Evolutionary conservation across 1,140 invertebrate species (phyloP), one percentile per base, ranked within the genome.

Genomic region (Hetaerina americana): DNA sequence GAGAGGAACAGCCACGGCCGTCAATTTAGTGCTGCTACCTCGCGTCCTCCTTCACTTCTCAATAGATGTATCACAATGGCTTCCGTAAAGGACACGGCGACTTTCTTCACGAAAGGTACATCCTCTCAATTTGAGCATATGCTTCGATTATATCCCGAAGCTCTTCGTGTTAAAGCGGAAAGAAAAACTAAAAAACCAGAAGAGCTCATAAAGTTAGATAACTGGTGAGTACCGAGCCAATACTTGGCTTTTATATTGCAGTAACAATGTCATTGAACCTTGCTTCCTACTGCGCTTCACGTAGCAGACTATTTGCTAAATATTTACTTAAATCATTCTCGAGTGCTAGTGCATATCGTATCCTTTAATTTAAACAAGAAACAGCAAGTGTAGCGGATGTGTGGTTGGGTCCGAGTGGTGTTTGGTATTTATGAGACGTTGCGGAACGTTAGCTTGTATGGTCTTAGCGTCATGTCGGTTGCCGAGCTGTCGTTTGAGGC

Each of bases 171-270:
- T 75, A 95, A 95, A 83, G 92, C 93, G 70, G 90, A 93, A 82
- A 87, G 86, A 79, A 92, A 92, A 80, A 90, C 86, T 77, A 95
- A 95, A 85, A 95, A 93, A 83, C 92, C 93, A 68, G 93, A 95
- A 81, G 93, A 96, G 84, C 87, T 95, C 75, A 91, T 95, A 81
- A 94, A 94, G 83, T 84, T 95, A 81, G 94, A 96, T 83, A 91
- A 93, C 80, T 96, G 94, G 93, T 94, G 85, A 92, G 90, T 91
- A 75, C 68, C 69, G 74, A 73, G 25, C 22, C 15, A 68, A 5
- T 12, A 15, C 24, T 70, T 8, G 40, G 73, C 71, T 40, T 75
- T 75, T 69, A 72, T 27, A 31, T 75, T 71, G 72, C 28, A 73
- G 70, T 73, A 74, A 73, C 67, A 72, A 75, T 81, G 82, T 83